Percentiles rank a stretch among this genome's conserved stretches.
Conservation (phyloP, 2,113 vertebrate genomes). For the Thryonomys swinderianus region DNA sequence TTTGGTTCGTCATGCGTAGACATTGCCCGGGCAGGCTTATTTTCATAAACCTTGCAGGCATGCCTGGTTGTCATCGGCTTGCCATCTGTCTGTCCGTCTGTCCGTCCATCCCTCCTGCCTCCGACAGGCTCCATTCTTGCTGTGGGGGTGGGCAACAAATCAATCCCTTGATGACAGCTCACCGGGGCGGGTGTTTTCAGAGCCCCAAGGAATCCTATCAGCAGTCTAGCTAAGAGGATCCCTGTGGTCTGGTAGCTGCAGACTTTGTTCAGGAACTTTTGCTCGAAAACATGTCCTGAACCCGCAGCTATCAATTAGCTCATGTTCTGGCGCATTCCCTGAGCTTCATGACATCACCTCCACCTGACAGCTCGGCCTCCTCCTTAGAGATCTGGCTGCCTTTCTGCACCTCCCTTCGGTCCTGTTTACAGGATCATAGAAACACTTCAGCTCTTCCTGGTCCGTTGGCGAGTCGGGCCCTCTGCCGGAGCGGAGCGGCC, state of each 20-base stretch:
- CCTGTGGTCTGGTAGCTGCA: background rate
- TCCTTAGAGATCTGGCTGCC: conserved; percentile 9
- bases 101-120: background rate
- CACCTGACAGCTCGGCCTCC: conserved; percentile 29
- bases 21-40: background rate
- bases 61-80: background rate
- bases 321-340: conserved; percentile 34
- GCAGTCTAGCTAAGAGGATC: conserved; percentile 23
- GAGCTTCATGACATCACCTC: conserved; percentile 53
- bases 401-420: background rate
- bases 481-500: conserved; percentile 41
- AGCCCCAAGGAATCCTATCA: conserved; percentile 17
- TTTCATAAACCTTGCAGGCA: background rate
- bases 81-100: too few relatives aligned
- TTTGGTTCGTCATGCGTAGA: background rate
- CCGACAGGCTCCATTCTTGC: background rate
- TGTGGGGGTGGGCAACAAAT: background rate
- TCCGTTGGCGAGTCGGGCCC: background rate
- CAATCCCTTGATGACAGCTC: background rate
- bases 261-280: conserved; percentile 43
- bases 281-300: conserved; percentile 28
- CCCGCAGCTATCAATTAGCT: conserved; percentile 33
- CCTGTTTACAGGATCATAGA: background rate
- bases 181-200: conserved; percentile 40
- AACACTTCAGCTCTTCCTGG: conserved; percentile 48